These are phyloP conservation scores for Callimico goeldii DNA, from an alignment of 2,797 vertebrate species.

Conservation along the genomic window DNA sequence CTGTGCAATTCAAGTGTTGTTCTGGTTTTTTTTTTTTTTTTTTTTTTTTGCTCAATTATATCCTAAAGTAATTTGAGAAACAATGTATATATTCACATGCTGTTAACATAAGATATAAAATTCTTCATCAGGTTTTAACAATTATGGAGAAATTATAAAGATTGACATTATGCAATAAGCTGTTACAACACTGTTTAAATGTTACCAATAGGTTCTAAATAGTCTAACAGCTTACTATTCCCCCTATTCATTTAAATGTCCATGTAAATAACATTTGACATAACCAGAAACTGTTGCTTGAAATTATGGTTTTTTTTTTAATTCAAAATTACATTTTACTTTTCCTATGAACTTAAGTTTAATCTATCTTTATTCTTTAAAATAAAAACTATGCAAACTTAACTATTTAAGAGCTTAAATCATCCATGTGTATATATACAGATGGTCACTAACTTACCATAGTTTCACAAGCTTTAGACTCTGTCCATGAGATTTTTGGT, in stretches of 20 bases:
- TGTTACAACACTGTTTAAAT: neutral
- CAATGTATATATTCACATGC: neutral
- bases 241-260: neutral
- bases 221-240: neutral
- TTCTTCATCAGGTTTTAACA: neutral
- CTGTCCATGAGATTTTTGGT: neutral
- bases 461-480: neutral
- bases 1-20: neutral
- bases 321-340: neutral
- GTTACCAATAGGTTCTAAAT: neutral
- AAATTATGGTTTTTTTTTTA: neutral
- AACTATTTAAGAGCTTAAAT: neutral
- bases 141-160: neutral
- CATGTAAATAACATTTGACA: neutral
- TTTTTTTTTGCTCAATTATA: neutral
- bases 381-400: neutral
- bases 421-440: neutral
- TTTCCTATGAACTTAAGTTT: neutral
- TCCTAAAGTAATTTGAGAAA: neutral
- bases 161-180: neutral
- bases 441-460: neutral
- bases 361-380: neutral
- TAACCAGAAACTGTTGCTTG: neutral
- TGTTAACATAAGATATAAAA: neutral
- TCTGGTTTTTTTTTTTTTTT: neutral